phyloP scores from a whole-genome alignment of 1,140 invertebrate genomes.

The Lepidurus couesii region DNA sequence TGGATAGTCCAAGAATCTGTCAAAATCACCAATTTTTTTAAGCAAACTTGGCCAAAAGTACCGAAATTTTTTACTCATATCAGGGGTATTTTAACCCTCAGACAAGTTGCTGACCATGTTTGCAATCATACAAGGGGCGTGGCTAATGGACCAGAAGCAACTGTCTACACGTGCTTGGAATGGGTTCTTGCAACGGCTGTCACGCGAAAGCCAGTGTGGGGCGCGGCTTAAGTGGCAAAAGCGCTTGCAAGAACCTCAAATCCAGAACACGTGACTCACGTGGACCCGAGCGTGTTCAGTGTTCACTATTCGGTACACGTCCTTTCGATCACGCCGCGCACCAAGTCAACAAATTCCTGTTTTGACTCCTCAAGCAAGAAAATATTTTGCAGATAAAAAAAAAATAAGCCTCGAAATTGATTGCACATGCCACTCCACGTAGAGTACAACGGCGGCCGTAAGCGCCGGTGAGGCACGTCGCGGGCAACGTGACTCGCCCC shows the following conservation, averaged over 20 bases:
- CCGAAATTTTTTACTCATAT: no score
- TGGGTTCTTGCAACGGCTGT: background rate
- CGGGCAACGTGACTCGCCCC: background rate
- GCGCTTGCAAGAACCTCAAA: background rate
- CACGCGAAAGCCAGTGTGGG: conserved; percentile 13
- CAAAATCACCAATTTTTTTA: no score
- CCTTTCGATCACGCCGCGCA: background rate
- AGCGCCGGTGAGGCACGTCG: background rate
- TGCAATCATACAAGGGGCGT: background rate
- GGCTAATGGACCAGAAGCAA: background rate
- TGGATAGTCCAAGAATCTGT: no score
- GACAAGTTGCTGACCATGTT: background rate
- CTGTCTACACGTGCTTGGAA: background rate
- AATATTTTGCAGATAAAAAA: no score
- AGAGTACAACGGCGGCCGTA: no score
- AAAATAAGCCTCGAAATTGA: no score
- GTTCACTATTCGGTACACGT: background rate
- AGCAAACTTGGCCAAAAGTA: no score
- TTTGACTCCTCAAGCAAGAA: background rate
- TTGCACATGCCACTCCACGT: no score
- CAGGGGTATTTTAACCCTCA: no score
- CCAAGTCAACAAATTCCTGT: background rate
- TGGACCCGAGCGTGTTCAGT: background rate
- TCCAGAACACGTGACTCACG: conserved; percentile 3
- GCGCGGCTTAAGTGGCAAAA: background rate